A percentile compares a stretch with the other conserved stretches of the same genome.
These are phyloP conservation scores for Thunnus maccoyii DNA, from an alignment of 2,113 vertebrate genomes.

Conservation along the genomic window DNA sequence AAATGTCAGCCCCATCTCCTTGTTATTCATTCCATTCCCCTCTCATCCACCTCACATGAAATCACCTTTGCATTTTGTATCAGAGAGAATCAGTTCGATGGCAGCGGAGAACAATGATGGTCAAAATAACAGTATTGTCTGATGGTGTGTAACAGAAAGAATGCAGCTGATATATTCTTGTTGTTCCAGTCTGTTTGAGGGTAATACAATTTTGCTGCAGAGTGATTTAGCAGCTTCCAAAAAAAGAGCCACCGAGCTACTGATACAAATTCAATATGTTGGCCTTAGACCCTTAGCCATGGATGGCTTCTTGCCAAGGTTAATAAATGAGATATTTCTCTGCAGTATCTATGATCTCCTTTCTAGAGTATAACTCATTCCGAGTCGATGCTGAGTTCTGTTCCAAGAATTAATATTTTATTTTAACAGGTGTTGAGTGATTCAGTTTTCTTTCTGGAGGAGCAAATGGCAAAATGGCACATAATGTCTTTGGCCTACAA, in stretches of 20 bases:
- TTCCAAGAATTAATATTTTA: slow-evolving; percentile 59
- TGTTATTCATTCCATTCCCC: slow-evolving; percentile 7
- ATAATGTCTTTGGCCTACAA: slow-evolving; percentile 41
- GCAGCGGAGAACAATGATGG: slow-evolving; percentile 7
- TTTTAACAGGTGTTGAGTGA: slow-evolving; percentile 50
- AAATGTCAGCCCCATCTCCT: slow-evolving; percentile 1
- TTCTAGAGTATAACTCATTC: slow-evolving; percentile 31
- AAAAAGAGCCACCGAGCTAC: slow-evolving; percentile 41
- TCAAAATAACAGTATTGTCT: slow-evolving; percentile 39
- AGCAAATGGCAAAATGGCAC: slow-evolving; percentile 18
- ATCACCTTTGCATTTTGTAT: slow-evolving; percentile 8
- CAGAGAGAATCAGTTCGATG: slow-evolving; percentile 23
- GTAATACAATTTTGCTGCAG: slow-evolving; percentile 30
- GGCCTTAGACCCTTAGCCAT: slow-evolving; percentile 30
- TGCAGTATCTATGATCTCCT: slow-evolving; percentile 17
- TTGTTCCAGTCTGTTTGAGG: slow-evolving; percentile 14
- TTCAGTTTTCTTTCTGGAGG: slow-evolving; percentile 32
- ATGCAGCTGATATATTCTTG: slow-evolving; percentile 4
- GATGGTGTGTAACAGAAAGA: slow-evolving; percentile 44
- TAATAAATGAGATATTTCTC: slow-evolving; percentile 41
- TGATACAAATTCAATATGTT: slow-evolving; percentile 70
- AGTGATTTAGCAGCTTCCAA: slow-evolving; percentile 46
- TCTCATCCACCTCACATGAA: slow-evolving; percentile 26
- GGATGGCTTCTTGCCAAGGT: slow-evolving; percentile 29
- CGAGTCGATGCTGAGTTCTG: slow-evolving; percentile 11